These are phyloP conservation scores for Notamacropus eugenii DNA, from an alignment of 2,797 vertebrate genomes.

Conservation along the genomic window DNA sequence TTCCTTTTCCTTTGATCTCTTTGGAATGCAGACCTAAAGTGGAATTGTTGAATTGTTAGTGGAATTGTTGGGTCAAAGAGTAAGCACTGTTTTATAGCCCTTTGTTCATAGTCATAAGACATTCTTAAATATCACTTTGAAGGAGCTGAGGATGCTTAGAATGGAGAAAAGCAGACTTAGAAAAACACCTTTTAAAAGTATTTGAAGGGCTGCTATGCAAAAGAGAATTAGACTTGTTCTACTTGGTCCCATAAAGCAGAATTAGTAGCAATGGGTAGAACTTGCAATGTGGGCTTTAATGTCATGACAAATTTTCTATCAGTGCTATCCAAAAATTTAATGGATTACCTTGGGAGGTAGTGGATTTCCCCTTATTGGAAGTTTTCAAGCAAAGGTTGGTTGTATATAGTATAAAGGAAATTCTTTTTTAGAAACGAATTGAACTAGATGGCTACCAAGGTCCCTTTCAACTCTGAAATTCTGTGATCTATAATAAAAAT, in stretches of 20 bases:
- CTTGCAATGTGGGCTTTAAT: not conserved
- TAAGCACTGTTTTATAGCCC: not conserved
- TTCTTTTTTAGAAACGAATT: not conserved
- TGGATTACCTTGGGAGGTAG: not conserved
- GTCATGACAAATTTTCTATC: not conserved
- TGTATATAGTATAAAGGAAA: not conserved
- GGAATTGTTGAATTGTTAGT: not conserved
- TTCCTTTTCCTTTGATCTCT: not conserved
- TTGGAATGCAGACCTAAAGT: not conserved
- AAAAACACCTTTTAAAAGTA: not conserved
- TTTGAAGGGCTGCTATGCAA: not conserved
- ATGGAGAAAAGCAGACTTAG: not conserved
- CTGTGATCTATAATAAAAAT: constrained; percentile 13
- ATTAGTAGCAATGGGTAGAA: not conserved
- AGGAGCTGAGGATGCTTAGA: not conserved
- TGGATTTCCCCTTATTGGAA: not conserved
- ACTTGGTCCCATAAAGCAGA: not conserved
- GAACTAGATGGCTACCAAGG: not conserved
- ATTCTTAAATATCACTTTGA: not conserved
- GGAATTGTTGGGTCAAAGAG: not conserved
- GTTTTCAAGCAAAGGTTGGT: not conserved
- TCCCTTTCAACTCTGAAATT: constrained; percentile 30
- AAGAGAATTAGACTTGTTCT: not conserved
- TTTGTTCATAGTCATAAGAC: not conserved
- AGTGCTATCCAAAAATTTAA: not conserved